These are phyloP conservation scores for Idaea aversata DNA, from an alignment of 2,888 invertebrate species.

Conservation along the genomic window DNA sequence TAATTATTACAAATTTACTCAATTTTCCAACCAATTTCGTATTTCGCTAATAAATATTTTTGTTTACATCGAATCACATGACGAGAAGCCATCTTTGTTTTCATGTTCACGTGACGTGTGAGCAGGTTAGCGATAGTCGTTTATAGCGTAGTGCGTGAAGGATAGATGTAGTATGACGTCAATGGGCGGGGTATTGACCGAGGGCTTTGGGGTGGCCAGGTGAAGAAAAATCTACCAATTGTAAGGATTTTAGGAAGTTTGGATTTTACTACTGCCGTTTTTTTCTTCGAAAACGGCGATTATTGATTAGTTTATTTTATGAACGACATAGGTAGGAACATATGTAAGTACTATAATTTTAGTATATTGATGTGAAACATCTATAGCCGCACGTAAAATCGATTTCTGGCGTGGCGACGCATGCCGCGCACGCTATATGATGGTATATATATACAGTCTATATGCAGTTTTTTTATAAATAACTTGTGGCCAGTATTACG, in stretches of 20 bases:
- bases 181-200: conserved; percentile 5
- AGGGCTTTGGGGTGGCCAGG: neutral
- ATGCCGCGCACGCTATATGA: too few species aligned
- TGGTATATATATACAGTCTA: too few species aligned
- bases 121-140: neutral
- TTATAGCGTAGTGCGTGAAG: conserved; percentile 28
- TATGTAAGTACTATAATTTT: too few species aligned
- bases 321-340: too few species aligned
- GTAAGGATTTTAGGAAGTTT: conserved; percentile 10
- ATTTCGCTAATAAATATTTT: neutral
- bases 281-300: neutral
- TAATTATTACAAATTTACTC: neutral
- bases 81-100: neutral
- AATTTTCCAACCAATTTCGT: neutral
- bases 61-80: neutral
- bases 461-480: too few species aligned
- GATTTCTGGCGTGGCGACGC: too few species aligned
- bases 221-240: conserved; percentile 4
- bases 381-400: too few species aligned
- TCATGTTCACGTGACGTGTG: neutral
- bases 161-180: conserved; percentile 33
- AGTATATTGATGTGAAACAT: too few species aligned
- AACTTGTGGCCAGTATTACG: too few species aligned
- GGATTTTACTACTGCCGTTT: conserved; percentile 8
- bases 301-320: too few species aligned